These are phyloP conservation scores for Pachycephala philippinensis DNA, from an alignment of 2,113 vertebrate genomes.

Conservation along the genomic window DNA sequence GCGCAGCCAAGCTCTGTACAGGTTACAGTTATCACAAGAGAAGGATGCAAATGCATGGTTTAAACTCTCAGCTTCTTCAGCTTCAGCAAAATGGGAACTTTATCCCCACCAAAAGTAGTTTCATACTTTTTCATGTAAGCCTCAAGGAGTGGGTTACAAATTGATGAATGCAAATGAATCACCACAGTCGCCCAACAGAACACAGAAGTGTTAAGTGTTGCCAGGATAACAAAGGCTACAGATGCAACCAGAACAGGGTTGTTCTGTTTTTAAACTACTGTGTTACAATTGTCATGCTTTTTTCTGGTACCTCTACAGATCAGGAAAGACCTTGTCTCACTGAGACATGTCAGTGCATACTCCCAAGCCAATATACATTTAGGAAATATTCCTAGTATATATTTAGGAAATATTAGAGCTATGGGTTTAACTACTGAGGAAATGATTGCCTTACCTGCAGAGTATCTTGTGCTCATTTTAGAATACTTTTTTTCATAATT, in stretches of 20 bases:
- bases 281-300: background rate
- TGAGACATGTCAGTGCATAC: background rate
- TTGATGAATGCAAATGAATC: background rate
- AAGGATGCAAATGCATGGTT: background rate
- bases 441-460: background rate
- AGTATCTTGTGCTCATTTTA: background rate
- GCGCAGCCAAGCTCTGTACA: fast-evolving
- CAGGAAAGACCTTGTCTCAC: background rate
- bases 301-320: background rate
- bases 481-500: background rate
- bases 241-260: background rate
- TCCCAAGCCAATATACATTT: background rate
- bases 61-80: background rate
- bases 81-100: background rate
- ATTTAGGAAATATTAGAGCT: background rate
- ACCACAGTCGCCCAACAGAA: background rate
- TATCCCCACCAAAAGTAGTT: background rate
- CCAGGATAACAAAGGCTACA: background rate
- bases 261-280: background rate
- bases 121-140: background rate
- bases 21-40: background rate
- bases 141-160: background rate
- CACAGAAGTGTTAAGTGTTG: background rate
- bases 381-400: background rate
- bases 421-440: background rate